A percentile compares a stretch with the other conserved stretches of the same genome.
These are phyloP conservation scores for Adelognathus sp. DNA, from an alignment of 2,888 invertebrate genomes.

Conservation along the genomic window DNA sequence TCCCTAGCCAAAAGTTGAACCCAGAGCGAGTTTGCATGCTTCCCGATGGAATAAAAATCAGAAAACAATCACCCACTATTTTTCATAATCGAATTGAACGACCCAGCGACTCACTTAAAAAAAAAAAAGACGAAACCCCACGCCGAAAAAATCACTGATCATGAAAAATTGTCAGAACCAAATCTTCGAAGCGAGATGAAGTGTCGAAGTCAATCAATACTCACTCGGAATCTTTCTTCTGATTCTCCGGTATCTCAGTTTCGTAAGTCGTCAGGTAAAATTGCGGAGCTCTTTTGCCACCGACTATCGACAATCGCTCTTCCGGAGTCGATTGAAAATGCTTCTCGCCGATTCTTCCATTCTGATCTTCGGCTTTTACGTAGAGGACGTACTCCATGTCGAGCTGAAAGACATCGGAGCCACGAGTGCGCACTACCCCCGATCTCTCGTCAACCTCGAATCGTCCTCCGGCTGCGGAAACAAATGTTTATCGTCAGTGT, in stretches of 20 bases:
- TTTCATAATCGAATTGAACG: no score
- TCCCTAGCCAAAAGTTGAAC: no score
- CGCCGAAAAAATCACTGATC: no score
- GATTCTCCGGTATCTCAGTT: constrained; percentile 97
- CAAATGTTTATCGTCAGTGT: not conserved
- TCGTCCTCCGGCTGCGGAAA: constrained; percentile 84
- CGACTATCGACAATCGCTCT: constrained; percentile 95
- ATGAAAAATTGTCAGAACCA: no score
- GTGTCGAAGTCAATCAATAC: no score
- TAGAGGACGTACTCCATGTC: constrained; percentile 98
- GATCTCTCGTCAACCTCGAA: constrained; percentile 96
- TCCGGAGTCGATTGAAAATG: constrained; percentile 95
- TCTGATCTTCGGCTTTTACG: constrained; percentile 97
- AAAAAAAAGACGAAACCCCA: no score
- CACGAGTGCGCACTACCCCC: constrained; percentile 95
- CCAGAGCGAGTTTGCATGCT: no score
- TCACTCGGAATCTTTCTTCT: constrained; percentile 98
- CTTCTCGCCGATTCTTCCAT: constrained; percentile 94
- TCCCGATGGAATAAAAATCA: no score
- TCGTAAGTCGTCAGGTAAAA: constrained; percentile 98
- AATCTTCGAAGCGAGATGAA: no score
- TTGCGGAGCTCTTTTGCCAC: constrained; percentile 98
- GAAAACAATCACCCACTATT: no score
- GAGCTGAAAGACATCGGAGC: constrained; percentile 95
- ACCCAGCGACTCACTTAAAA: no score